Evolutionary conservation across 1,140 invertebrate species (phyloP).

Genomic region (Brachionus manjavacas): DNA sequence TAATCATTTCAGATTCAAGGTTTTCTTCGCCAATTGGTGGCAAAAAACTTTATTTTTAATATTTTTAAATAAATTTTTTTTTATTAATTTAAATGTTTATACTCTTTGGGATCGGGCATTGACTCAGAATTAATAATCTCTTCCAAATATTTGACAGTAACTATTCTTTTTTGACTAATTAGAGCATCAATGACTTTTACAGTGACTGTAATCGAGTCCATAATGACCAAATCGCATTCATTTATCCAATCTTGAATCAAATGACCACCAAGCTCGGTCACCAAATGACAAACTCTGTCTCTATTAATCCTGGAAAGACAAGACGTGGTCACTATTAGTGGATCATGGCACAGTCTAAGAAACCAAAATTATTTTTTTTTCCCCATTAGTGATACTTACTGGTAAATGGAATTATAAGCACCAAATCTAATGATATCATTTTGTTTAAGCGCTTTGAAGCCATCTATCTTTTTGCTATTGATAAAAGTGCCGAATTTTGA

Average conservation of each 20-base stretch:
- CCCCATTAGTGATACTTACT: conserved; percentile 46
- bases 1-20: conserved; percentile 60
- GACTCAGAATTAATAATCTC: conserved; percentile 56
- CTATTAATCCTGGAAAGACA: conserved; percentile 50
- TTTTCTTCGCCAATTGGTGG: conserved; percentile 62
- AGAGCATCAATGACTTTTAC: conserved; percentile 67
- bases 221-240: conserved; percentile 64
- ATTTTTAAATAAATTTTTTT: background rate
- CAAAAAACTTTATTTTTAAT: conserved; percentile 47
- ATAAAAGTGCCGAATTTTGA: conserved; percentile 58
- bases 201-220: conserved; percentile 65
- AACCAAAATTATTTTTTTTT: background rate
- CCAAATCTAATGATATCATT: conserved; percentile 57
- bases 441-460: conserved; percentile 48
- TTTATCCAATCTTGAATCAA: conserved; percentile 55
- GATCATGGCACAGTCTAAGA: conserved; percentile 47
- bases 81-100: background rate
- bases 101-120: conserved; percentile 59
- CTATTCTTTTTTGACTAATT: conserved; percentile 63
- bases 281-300: conserved; percentile 46
- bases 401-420: conserved; percentile 52
- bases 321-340: conserved; percentile 51
- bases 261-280: conserved; percentile 54
- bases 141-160: conserved; percentile 63
- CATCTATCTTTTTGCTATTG: conserved; percentile 48